Conservation (phyloP, 2,113 vertebrate species). For the Melierax canorus region DNA sequence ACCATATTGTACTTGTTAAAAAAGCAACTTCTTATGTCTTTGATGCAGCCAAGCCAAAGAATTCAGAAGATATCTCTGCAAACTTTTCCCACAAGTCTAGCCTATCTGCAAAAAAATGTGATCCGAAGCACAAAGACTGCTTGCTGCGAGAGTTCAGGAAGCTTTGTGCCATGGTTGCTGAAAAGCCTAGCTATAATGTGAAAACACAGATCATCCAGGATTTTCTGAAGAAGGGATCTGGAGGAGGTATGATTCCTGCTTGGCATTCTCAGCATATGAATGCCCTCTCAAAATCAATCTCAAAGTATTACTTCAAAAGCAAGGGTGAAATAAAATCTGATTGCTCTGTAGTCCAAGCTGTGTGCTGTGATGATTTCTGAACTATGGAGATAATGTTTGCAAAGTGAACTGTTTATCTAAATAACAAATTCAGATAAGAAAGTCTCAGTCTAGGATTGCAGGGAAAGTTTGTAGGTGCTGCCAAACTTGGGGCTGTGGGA, state of each 20-base stretch:
- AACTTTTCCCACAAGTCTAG: conserved; percentile 61
- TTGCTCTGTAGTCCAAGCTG: background rate
- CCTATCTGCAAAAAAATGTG: conserved; percentile 81
- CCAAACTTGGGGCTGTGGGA: background rate
- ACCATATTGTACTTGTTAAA: background rate
- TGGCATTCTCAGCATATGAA: background rate
- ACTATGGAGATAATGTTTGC: background rate
- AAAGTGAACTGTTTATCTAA: background rate
- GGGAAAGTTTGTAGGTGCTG: background rate
- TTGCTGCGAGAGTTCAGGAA: conserved; percentile 93
- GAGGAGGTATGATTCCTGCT: conserved; percentile 77
- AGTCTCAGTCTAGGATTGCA: fast-evolving
- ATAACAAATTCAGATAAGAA: background rate
- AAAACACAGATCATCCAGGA: conserved; percentile 96
- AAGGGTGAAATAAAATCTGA: background rate
- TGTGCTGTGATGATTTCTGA: background rate
- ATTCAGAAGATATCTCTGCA: conserved; percentile 57
- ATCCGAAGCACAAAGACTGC: conserved; percentile 91
- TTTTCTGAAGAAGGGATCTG: conserved; percentile 87
- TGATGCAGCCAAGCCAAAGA: conserved; percentile 71
- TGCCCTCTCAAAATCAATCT: background rate
- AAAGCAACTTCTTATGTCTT: background rate
- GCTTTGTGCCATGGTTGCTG: conserved; percentile 89
- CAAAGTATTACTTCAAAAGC: background rate
- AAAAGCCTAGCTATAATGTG: conserved; percentile 90